Evolutionary conservation across 2,113 vertebrate species (phyloP), one percentile per base, ranked within the genome.

Genomic region (Baryphthengus martii): DNA sequence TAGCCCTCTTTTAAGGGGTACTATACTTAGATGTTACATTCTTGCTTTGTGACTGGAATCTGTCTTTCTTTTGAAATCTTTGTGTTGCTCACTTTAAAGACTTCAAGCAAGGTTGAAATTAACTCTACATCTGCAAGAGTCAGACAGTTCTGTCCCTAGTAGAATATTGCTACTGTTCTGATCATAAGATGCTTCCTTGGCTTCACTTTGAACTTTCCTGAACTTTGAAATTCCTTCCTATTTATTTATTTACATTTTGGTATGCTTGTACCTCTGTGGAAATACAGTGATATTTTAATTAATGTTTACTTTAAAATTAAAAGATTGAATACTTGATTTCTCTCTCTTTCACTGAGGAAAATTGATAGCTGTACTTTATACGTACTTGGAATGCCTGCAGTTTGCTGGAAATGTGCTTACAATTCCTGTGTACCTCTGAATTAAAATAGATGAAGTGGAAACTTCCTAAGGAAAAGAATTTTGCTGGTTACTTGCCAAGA

Each of bases 1-100:
- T 68, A 72, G 50, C 85, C 31, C 37, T 66, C 59, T 76, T 56
- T 78, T 72, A 93, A 94, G 70, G 84, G 40, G 56, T 72, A 42
- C 47, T 92, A 19, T 72, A 12, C 87, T 47, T 89, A 86, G 26
- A 94, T 45, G 72, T 77, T 94, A 33, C 17, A 53, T 25, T 85
- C 75, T 90, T 95, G 50, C 31, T 73, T 90, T 96, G 26, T 72
- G 90, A 49, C 84, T 82, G 73, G 26, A 96, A 90, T 82, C 44
- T 63, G 39, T 90, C 49, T 77, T 10, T 84, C 20, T 42, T 81
- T 76, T 66, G 65, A 91, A 95, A 62, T 93, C 39, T 74, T 66
- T 84, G 33, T 83, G 19, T 67, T 73, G 23, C 31, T 82, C 18
- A 28, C 28, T 70, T 77, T 62, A 85, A 83, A 74, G 68, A 65